Evolutionary conservation across 2,797 vertebrate species (phyloP), one percentile per base, ranked within the genome.

Genomic region (Scolopax bukidnonensis): DNA sequence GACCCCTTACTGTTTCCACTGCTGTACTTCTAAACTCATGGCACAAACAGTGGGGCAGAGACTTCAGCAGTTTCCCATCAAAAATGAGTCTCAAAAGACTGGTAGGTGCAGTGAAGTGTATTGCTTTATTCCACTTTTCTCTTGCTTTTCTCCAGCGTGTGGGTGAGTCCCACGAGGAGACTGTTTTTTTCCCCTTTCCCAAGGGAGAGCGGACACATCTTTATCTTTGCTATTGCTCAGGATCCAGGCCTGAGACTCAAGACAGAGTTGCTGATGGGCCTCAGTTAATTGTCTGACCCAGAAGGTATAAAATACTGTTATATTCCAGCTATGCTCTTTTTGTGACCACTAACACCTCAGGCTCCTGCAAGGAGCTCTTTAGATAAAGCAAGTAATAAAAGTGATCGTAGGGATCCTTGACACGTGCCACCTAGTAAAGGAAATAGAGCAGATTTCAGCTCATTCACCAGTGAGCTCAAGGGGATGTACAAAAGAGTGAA

Each of bases 401-500:
- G 86, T 90, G 88, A 94, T 96, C 8, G 0, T 50, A 77, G 96
- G 75, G 86, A 93, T 91, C 93, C 92, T 97, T 97, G 96, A 96
- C 96, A 95, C 4, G 6, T 89, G 93, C 75, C 80, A 89, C 87
- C 90, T 86, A 45, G 84, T 11, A 85, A 87, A 89, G 92, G 92
- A 95, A 92, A 65, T 30, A 3, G 85, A 90, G 69, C 65, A 71
- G 78, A 32, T 70, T 93, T 94, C 86, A 90, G 48, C 88, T 93
- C 84, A 83, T 97, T 96, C 96, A 96, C 88, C 59, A 45, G 57
- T 20, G 78, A 95, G 69, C 90, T 96, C 88, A 73, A 96, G 92
- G 95, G 79, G 90, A 90, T 87, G 75, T 86, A 97, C 89, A 96
- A 96, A 96, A 91, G 93, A 95, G 61, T 95, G 90, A 94, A 96